These are phyloP conservation scores for Chymomyza amoena DNA, from an alignment of 2,888 invertebrate species.

Conservation along the genomic window DNA sequence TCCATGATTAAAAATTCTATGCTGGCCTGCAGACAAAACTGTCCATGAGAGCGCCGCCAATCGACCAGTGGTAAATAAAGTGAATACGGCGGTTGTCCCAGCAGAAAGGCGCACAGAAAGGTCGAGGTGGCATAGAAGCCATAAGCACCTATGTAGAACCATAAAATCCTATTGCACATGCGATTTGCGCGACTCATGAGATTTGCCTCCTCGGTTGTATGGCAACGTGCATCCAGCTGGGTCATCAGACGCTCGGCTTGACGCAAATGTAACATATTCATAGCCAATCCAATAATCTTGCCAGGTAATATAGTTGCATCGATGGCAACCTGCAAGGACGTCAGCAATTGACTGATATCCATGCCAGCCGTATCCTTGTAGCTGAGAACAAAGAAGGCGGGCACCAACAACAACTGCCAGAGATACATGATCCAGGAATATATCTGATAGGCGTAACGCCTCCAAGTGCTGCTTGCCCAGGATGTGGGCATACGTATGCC, in stretches of 20 bases:
- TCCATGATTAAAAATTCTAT: constrained; percentile 40
- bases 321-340: constrained; percentile 55
- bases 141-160: constrained; percentile 42
- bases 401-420: constrained; percentile 31
- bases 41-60: constrained; percentile 41
- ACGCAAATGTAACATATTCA: constrained; percentile 25
- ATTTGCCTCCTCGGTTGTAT: constrained; percentile 23
- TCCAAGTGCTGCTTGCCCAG: constrained; percentile 10
- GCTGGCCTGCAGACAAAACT: constrained; percentile 38
- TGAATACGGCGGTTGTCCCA: constrained; percentile 40
- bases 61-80: constrained; percentile 45
- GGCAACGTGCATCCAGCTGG: constrained; percentile 44
- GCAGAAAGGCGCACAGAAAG: constrained; percentile 29
- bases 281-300: constrained; percentile 39
- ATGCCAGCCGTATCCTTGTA: constrained; percentile 28
- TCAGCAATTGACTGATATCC: constrained; percentile 47
- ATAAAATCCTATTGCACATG: constrained; percentile 42
- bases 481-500: constrained; percentile 31
- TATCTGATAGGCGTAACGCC: background rate
- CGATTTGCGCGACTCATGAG: constrained; percentile 30
- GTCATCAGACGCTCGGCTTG: constrained; percentile 33
- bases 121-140: constrained; percentile 34
- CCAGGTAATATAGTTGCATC: constrained; percentile 43
- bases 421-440: constrained; percentile 11
- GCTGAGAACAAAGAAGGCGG: constrained; percentile 29